Conservation (phyloP, 2,797 vertebrate species). For the Masticophis lateralis region DNA sequence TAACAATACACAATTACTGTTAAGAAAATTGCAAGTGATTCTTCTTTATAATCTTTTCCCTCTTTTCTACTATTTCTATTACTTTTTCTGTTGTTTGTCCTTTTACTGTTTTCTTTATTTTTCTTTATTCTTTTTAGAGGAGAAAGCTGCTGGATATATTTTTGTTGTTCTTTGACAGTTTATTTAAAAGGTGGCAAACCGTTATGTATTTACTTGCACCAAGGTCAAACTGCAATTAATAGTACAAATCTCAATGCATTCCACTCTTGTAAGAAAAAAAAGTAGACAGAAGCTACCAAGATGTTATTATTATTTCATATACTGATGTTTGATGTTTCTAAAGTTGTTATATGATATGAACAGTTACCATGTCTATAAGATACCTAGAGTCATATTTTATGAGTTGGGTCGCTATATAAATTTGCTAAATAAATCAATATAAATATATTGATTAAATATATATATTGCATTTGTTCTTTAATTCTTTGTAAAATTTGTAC, state of each 20-base stretch:
- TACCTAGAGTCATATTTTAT: not conserved
- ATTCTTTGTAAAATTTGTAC: not conserved
- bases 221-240: not conserved
- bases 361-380: not conserved
- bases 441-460: not conserved
- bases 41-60: not conserved
- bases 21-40: not conserved
- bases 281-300: not conserved
- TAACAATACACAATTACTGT: not conserved
- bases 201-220: not conserved
- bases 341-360: not conserved
- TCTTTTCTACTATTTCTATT: not conserved
- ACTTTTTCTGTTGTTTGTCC: not conserved
- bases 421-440: not conserved
- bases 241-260: not conserved
- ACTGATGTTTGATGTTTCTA: not conserved
- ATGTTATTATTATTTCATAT: not conserved
- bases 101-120: not conserved
- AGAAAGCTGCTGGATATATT: too few relatives aligned
- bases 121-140: not conserved
- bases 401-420: not conserved
- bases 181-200: not conserved
- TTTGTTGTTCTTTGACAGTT: not conserved
- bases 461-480: not conserved
- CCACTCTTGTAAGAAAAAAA: not conserved